Evolutionary conservation across 2,113 vertebrate genomes (phyloP), one percentile per base, ranked within the genome.

Genomic region (Ardeotis arabs): DNA sequence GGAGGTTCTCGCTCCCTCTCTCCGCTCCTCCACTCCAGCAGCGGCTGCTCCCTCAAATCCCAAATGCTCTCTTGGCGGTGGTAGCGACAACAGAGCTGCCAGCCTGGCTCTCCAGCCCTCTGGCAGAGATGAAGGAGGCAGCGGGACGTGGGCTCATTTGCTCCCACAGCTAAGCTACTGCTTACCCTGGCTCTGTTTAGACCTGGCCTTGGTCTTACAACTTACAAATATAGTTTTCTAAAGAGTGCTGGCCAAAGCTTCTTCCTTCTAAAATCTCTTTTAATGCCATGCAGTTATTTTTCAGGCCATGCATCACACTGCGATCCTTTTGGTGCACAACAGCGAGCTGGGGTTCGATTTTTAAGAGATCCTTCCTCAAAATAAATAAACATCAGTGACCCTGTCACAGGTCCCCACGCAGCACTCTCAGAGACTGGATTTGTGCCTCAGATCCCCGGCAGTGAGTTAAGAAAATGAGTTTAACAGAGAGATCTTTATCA

Each of bases 101-200:
- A 69, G 88, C 62, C 49, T 1, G 1, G 45, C 59, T 83, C 49
- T 85, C 41, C 50, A 58, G 19, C 24, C 39, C 41, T 28, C 55
- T 94, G 94, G 76, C 79, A 97, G 39, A 84, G 45, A 68, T 4
- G 4, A 33, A 58, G 70, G 55, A 76, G 37, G 68, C 59, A 93
- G 59, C 9, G 6, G 80, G 68, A 89, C 4, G 1, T 25, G 47
- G 93, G 55, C 59, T 92, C 25, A 37, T 84, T 95, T 95, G 68
- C 86, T 84, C 47, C 45, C 12, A 5, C 33, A 67, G 47, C 85
- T 62, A 60, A 86, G 33, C 45, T 55, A 53, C 41, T 89, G 79
- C 86, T 95, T 95, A 74, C 47, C 47, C 93, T 96, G 96, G 92
- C 89, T 89, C 83, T 83, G 10, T 35, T 50, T 62, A 83, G 50